A percentile compares a stretch with the other conserved stretches of the same genome.
phyloP scores from a whole-genome alignment of 2,113 vertebrate species.

The Scalopus aquaticus region DNA sequence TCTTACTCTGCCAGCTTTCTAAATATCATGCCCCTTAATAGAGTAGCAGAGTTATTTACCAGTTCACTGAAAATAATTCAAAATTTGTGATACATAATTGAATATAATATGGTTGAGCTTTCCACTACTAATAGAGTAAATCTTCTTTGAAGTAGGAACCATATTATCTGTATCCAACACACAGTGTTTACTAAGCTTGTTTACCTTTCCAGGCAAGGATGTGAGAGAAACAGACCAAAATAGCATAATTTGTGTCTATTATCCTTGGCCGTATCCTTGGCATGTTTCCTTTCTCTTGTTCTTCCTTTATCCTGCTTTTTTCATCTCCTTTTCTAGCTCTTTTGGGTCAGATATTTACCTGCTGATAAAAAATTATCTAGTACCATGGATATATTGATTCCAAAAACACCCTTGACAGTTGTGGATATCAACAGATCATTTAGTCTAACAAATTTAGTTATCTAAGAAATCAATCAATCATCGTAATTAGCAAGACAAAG shows the following conservation, averaged over 20 bases:
- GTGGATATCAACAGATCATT: background rate
- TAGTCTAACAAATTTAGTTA: background rate
- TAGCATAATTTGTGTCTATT: too few relatives aligned
- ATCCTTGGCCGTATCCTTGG: background rate
- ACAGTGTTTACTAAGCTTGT: background rate
- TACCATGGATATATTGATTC: background rate
- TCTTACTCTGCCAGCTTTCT: background rate
- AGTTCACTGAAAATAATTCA: slow-evolving; percentile 20
- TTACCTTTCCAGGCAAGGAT: background rate
- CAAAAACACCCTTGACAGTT: background rate
- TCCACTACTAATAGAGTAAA: background rate
- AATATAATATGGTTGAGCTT: background rate
- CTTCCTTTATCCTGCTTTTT: background rate
- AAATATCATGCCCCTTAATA: background rate
- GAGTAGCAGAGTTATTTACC: background rate
- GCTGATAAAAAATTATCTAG: background rate
- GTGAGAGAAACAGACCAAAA: background rate
- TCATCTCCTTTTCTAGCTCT: background rate
- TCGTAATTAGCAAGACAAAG: background rate
- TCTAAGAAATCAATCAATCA: background rate
- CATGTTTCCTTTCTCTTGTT: background rate
- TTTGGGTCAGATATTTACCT: background rate
- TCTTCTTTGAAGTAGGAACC: background rate
- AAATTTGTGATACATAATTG: background rate
- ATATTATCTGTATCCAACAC: background rate